Percentiles rank a stretch among this genome's conserved stretches.
Evolutionary conservation across 2,888 invertebrate species (phyloP).

Genomic region (Cerastis leucographa): DNA sequence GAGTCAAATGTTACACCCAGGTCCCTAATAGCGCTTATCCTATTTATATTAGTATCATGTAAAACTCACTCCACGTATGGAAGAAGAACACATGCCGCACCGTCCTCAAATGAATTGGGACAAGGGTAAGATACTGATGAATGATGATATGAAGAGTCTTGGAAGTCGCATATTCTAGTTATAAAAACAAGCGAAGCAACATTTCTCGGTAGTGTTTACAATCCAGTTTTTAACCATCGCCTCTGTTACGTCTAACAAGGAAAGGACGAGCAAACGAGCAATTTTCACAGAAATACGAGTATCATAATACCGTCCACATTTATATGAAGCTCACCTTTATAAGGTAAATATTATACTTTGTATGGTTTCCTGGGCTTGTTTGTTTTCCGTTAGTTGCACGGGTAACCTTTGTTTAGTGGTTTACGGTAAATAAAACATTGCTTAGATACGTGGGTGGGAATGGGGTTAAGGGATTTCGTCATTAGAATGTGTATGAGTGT

Average conservation of each 20-base stretch:
- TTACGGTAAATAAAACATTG: conserved; percentile 34
- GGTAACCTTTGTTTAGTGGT: conserved; percentile 27
- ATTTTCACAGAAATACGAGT: conserved; percentile 26
- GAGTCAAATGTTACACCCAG: too few species aligned
- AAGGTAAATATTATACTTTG: conserved; percentile 33
- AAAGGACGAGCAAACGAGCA: conserved; percentile 17
- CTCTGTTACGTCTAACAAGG: conserved; percentile 35
- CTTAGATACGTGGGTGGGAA: conserved; percentile 4
- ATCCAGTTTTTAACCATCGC: background rate
- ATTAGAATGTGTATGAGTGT: background rate
- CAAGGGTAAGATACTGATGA: too few species aligned
- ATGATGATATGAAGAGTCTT: background rate
- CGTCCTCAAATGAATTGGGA: too few species aligned
- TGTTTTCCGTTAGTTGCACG: conserved; percentile 32
- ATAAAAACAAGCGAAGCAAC: background rate
- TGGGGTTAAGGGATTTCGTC: conserved; percentile 18
- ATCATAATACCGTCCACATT: conserved; percentile 10
- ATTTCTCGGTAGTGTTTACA: background rate
- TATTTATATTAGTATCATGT: too few species aligned
- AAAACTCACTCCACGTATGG: too few species aligned
- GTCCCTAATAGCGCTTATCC: too few species aligned
- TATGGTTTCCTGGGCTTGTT: conserved; percentile 26
- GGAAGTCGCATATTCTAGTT: background rate
- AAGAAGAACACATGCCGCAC: too few species aligned
- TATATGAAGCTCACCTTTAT: conserved; percentile 18